A percentile compares a stretch with the other conserved stretches of the same genome.
Conservation (phyloP, 2,113 vertebrate species). For the Brienomyrus brachyistius region DNA sequence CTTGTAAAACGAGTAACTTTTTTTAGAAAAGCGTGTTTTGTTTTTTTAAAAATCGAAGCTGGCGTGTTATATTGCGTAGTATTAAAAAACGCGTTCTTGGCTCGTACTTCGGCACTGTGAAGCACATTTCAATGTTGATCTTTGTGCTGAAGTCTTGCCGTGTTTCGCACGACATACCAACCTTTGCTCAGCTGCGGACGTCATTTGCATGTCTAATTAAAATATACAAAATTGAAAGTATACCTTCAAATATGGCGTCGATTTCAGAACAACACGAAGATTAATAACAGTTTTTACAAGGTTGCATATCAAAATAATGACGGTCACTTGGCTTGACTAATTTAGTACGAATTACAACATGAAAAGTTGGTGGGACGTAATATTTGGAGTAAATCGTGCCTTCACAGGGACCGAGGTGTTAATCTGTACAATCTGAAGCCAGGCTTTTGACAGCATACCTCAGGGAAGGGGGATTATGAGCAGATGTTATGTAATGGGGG, state of each 20-base stretch:
- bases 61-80: neutral
- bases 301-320: neutral
- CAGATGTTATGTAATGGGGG: slow-evolving; percentile 20
- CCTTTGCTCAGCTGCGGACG: neutral
- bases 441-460: slow-evolving; percentile 9
- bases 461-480: slow-evolving; percentile 23
- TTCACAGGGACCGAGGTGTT: slow-evolving; percentile 1
- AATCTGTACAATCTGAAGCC: slow-evolving; percentile 5
- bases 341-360: neutral
- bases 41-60: neutral
- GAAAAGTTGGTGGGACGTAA: neutral
- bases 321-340: neutral
- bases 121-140: neutral
- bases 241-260: neutral
- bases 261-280: neutral
- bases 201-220: neutral
- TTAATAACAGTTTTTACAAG: neutral
- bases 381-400: neutral
- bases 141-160: neutral
- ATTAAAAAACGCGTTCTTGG: neutral
- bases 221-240: neutral
- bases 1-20: slow-evolving; percentile 2
- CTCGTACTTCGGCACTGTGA: neutral
- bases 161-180: neutral
- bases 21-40: neutral